These are phyloP conservation scores for Drosophila insularis DNA, from an alignment of 1,140 invertebrate genomes.

Conservation along the genomic window DNA sequence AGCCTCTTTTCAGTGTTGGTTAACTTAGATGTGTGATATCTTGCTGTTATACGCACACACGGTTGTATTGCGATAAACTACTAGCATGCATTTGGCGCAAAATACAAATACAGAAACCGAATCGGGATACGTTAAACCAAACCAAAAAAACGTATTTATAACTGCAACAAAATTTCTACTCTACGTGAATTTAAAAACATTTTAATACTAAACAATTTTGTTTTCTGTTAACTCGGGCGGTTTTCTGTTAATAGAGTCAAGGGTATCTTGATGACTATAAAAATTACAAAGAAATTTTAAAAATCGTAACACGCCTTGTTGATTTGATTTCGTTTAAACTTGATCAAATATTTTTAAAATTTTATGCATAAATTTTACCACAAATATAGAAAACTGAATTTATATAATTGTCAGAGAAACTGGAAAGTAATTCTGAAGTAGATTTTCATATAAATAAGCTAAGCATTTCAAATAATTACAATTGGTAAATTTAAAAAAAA, in stretches of 20 bases:
- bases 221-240: constrained; percentile 11
- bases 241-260: constrained; percentile 24
- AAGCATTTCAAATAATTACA: no score
- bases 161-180: constrained; percentile 75
- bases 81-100: constrained; percentile 64
- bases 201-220: constrained; percentile 63
- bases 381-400: no score
- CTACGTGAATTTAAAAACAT: constrained; percentile 79
- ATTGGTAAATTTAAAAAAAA: no score
- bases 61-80: constrained; percentile 64
- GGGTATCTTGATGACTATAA: constrained; percentile 2
- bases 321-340: no score
- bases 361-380: no score
- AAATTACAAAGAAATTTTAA: neutral
- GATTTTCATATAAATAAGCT: no score
- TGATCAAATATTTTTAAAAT: no score
- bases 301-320: no score
- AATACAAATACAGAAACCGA: constrained; percentile 20
- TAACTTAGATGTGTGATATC: constrained; percentile 47
- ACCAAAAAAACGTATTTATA: constrained; percentile 66
- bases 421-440: no score
- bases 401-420: no score
- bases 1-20: constrained; percentile 59
- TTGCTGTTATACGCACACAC: constrained; percentile 36
- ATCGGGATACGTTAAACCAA: constrained; percentile 38